These are phyloP conservation scores for Felis chaus DNA, from an alignment of 2,113 vertebrate genomes.

Conservation along the genomic window DNA sequence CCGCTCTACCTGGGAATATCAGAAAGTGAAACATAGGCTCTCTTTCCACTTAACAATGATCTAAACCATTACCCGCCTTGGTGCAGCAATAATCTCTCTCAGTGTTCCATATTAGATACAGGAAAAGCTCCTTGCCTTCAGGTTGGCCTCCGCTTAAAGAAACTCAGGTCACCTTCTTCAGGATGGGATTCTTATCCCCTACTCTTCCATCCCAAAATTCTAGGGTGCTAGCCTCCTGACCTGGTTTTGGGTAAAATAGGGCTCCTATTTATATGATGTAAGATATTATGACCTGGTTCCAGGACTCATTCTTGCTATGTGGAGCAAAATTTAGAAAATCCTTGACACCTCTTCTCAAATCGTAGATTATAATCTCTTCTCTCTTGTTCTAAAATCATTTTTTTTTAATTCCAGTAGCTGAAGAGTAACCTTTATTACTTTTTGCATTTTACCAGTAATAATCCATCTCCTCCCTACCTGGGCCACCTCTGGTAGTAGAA, in stretches of 20 bases:
- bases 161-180: neutral
- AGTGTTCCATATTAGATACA: neutral
- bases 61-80: fast-evolving
- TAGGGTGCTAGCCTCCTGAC: neutral
- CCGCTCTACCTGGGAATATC: neutral
- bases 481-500: neutral
- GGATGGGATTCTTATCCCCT: neutral
- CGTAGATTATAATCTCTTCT: neutral
- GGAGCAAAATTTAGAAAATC: neutral
- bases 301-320: neutral
- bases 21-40: neutral
- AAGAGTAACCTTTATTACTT: neutral
- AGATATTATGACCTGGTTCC: neutral
- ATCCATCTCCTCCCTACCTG: neutral
- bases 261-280: neutral
- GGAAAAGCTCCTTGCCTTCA: neutral
- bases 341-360: neutral
- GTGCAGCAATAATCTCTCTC: neutral
- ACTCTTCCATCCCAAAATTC: neutral
- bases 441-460: neutral
- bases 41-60: neutral
- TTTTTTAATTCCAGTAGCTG: neutral
- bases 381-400: neutral
- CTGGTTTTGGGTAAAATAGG: neutral
- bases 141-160: neutral